phyloP scores from a whole-genome alignment of 2,797 vertebrate species.

The Spizella passerina region DNA sequence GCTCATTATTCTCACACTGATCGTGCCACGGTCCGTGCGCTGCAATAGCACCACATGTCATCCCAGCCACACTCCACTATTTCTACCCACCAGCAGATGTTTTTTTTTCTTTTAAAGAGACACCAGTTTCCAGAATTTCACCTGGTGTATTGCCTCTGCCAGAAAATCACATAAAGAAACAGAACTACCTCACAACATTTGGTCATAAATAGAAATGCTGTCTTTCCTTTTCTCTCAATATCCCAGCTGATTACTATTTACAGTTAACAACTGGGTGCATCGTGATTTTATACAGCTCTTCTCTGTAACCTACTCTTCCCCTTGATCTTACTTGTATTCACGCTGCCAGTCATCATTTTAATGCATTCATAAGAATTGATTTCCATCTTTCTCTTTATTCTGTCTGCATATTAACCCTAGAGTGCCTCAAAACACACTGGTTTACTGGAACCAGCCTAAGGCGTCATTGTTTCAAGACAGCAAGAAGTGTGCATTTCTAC shows the following conservation, averaged over 20 bases:
- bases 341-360: background rate
- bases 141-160: background rate
- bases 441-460: conserved; percentile 5
- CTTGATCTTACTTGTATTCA: background rate
- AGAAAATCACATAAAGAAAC: background rate
- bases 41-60: conserved; percentile 67
- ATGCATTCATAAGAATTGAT: background rate
- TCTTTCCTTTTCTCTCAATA: background rate
- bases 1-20: conserved; percentile 42
- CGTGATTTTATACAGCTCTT: background rate
- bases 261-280: background rate
- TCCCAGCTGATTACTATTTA: background rate
- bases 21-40: conserved; percentile 45
- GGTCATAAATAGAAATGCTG: background rate
- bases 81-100: conserved; percentile 34
- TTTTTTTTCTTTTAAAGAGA: conserved; percentile 14
- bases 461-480: conserved; percentile 39
- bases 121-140: conserved; percentile 40
- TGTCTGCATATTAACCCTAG: background rate
- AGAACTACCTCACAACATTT: background rate
- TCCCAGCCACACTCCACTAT: conserved; percentile 35
- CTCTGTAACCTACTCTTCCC: background rate
- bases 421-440: background rate
- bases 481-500: background rate
- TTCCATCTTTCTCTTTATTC: background rate